A percentile compares a stretch with the other conserved stretches of the same genome.
Evolutionary conservation across 2,113 vertebrate species (phyloP).

Genomic region (Heliornis fulica): DNA sequence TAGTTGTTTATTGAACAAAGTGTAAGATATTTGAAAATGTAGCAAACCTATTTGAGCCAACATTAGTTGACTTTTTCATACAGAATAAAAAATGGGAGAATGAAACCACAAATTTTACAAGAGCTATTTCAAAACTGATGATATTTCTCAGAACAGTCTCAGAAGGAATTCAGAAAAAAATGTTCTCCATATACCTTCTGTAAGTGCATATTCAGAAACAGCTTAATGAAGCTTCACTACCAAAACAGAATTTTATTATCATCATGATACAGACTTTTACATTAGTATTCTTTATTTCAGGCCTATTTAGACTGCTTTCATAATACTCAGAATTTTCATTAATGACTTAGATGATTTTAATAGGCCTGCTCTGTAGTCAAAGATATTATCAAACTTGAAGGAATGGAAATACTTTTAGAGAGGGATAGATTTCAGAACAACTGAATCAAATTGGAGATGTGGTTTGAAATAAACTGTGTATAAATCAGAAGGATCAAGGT

Average conservation of each 20-base stretch:
- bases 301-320: not conserved
- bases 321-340: not conserved
- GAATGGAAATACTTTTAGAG: not conserved
- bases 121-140: not conserved
- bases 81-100: no score
- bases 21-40: not conserved
- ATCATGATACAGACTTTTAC: not conserved
- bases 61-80: not conserved
- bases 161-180: not conserved
- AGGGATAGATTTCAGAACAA: not conserved
- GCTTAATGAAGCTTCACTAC: not conserved
- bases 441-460: not conserved
- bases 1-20: not conserved
- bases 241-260: not conserved
- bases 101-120: not conserved
- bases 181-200: not conserved
- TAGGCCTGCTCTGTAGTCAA: not conserved
- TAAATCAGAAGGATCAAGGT: not conserved
- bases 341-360: not conserved
- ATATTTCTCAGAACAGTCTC: not conserved
- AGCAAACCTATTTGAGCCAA: not conserved
- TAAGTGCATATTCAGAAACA: not conserved
- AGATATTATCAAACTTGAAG: not conserved
- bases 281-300: not conserved
- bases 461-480: not conserved